Evolutionary conservation across 1,140 invertebrate species (phyloP), one percentile per base, ranked within the genome.

Genomic region (Ericerus pela): DNA sequence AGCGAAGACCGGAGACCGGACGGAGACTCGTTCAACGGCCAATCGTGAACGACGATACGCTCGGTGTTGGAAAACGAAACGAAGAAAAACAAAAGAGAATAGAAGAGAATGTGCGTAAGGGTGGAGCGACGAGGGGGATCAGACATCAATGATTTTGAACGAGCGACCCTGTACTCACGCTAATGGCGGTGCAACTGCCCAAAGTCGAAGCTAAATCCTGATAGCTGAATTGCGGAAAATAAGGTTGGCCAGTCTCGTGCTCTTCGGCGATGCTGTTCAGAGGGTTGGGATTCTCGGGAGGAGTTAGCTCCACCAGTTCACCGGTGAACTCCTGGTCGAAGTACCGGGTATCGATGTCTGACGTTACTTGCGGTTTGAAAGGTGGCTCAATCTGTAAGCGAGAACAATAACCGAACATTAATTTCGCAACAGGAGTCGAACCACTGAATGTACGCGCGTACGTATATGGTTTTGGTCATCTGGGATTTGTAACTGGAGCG

Each of bases 271-370:
- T 84, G 30, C 79, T 78, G 62, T 78, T 78, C 1, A 85, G 68
- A 20, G 75, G 74, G 37, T 73, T 72, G 22, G 66, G 68, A 33
- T 75, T 76, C 66, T 91, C 88, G 27, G 93, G 94, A 36, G 94
- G 94, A 56, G 95, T 97, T 47, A 98, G 71, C 72, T 95, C 87
- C 10, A 97, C 93, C 63, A 85, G 84, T 71, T 96, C 93, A 53
- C 91, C 90, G n/a, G 95, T 98, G 72, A 98, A 99, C 73, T 96
- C 91, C 57, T 85, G 83, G 73, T 98, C 94, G 74, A 99, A 98
- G 73, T 96, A 95, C 62, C 92, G 79, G 27, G 94, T 98, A 72
- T 99, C 95, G 29, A 87, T 97, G 65, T 97, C 94, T 16, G 86
- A 91, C 47, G 82, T 85, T 43, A 99, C 93, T 72, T 92, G 86